These are phyloP conservation scores for Mantis religiosa DNA, from an alignment of 2,888 invertebrate species.

Conservation along the genomic window DNA sequence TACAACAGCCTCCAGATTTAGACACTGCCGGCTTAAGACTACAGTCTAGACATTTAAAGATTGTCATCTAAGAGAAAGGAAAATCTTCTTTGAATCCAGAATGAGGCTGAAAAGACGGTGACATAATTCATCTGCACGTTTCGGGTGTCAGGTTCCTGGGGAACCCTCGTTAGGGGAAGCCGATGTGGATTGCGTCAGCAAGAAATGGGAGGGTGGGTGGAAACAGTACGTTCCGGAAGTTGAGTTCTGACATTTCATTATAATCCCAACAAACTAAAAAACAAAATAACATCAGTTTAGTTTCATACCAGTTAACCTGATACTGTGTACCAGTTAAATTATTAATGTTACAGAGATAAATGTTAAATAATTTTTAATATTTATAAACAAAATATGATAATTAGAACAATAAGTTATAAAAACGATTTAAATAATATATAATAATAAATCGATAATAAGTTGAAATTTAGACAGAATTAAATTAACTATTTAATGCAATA, in stretches of 20 bases:
- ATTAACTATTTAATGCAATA: too few relatives aligned
- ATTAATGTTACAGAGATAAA: too few relatives aligned
- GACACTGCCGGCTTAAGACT: neutral
- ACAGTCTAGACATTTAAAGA: neutral
- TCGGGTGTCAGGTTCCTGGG: constrained; percentile 1
- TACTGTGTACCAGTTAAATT: too few relatives aligned
- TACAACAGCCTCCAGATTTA: neutral
- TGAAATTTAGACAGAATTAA: too few relatives aligned
- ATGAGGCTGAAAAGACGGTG: neutral
- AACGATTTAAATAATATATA: too few relatives aligned
- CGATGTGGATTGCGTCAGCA: neutral
- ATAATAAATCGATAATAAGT: too few relatives aligned
- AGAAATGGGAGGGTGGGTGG: neutral
- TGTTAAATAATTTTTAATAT: too few relatives aligned
- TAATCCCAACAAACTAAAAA: too few relatives aligned
- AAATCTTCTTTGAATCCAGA: neutral
- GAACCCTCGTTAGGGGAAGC: neutral
- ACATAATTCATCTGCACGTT: constrained; percentile 9
- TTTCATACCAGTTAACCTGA: too few relatives aligned
- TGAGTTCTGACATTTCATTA: neutral
- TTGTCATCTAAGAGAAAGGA: neutral
- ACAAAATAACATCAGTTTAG: too few relatives aligned
- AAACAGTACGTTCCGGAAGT: neutral
- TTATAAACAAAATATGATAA: too few relatives aligned
- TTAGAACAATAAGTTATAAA: too few relatives aligned